Evolutionary conservation across 1,140 invertebrate species (phyloP).

Genomic region (Drosophila littoralis): DNA sequence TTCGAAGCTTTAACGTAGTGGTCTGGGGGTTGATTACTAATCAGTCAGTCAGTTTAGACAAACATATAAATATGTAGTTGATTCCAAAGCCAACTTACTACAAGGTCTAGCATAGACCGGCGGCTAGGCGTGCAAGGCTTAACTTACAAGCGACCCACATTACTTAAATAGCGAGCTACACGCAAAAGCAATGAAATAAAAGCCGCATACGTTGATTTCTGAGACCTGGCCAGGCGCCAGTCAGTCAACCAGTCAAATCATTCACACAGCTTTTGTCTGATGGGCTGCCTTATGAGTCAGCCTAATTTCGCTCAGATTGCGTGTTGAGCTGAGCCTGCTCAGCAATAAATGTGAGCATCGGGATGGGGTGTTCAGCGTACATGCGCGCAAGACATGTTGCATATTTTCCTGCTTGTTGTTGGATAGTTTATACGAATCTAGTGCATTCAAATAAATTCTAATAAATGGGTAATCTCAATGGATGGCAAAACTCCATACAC

Average conservation of each 20-base stretch:
- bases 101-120: constrained; percentile 1
- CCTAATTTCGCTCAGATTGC: constrained; percentile 46
- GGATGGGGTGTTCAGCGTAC: neutral
- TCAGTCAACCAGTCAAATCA: constrained; percentile 25
- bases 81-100: neutral
- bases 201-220: constrained; percentile 59
- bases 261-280: constrained; percentile 35
- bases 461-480: too few species aligned
- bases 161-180: constrained; percentile 79
- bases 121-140: constrained; percentile 41
- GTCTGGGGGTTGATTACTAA: too few species aligned
- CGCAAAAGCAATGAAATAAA: constrained; percentile 69
- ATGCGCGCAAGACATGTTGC: neutral
- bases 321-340: constrained; percentile 41
- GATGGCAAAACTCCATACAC: too few species aligned
- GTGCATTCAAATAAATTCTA: too few species aligned
- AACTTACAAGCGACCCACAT: constrained; percentile 67
- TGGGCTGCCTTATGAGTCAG: constrained; percentile 67
- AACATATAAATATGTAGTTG: neutral
- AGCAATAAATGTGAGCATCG: constrained; percentile 9
- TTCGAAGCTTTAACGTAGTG: too few species aligned
- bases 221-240: constrained; percentile 43
- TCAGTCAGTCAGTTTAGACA: neutral
- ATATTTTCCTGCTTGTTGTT: neutral
- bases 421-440: neutral